Base-by-base conservation (phyloP, 2,888 invertebrate species). In the Tholera decimalis region DNA sequence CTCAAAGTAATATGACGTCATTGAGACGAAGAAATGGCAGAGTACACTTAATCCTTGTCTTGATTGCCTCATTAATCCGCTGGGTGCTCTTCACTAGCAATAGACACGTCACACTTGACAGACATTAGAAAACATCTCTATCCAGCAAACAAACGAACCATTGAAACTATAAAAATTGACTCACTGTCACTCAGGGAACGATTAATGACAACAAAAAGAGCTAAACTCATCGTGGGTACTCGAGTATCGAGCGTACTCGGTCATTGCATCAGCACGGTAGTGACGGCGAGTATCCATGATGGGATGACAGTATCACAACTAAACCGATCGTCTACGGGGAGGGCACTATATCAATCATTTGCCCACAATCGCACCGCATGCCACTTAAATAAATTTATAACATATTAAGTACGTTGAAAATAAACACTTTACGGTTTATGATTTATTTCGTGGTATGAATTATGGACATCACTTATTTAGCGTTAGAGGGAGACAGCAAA, bases 331-430 rank as follows among this genome's bases (percentile, higher is more conserved):
- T 86, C 87, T 85, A 86, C 89, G 83, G 88, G 80, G 88, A 89
- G 90, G 88, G 88, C 92, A 91, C 93, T 93, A 92, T 93, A 95
- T 95, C 95, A 95, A 95, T 95, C 95, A 94, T 87, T 82, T 86
- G 83, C 87, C 88, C 74, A 92, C 94, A 93, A 94, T 93, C 94
- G 91, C 86, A 92, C 91, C 91, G 92, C 92, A 88, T 81, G 91
- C 93, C 95, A 95, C 95, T 95, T 94, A 93, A 94, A 94, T 93
- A 94, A 94, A 95, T 95, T 95, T 95, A 95, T 94, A 94, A 93
- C 94, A 93, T 94, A 94, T 94, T 95, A 95, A 94, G 93, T 94
- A 94, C 93, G 89, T 93, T 90, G 88, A 93, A 93, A 94, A 95
- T 95, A 95, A 94, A 95, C 95, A 95, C 92, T 93, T 93, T 92